phyloP scores from a whole-genome alignment of 2,113 vertebrate genomes.

The Synchiropus splendidus region DNA sequence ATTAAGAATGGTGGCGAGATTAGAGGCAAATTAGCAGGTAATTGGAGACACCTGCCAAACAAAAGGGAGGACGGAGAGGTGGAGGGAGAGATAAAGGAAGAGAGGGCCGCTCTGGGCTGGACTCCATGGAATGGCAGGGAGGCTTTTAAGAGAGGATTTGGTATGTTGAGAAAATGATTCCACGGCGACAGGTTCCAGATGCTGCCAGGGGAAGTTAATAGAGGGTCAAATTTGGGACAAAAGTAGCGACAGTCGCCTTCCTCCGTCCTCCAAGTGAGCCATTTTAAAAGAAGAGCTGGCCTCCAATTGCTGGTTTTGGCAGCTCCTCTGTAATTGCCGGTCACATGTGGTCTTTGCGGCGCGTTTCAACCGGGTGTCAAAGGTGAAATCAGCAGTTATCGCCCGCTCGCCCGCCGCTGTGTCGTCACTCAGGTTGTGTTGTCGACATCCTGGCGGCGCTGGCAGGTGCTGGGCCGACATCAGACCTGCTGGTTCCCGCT shows the following conservation, averaged over 20 bases:
- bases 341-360: too few relatives aligned
- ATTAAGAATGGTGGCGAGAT: constrained; percentile 69
- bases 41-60: constrained; percentile 80
- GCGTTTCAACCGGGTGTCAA: too few relatives aligned
- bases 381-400: too few relatives aligned
- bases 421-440: too few relatives aligned
- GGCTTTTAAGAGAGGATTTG: constrained; percentile 48
- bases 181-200: constrained; percentile 83
- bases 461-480: too few relatives aligned
- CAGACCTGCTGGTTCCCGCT: too few relatives aligned
- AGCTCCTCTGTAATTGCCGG: constrained; percentile 12
- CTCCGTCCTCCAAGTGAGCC: constrained; percentile 72
- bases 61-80: constrained; percentile 67
- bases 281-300: constrained; percentile 72
- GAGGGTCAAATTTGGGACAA: constrained; percentile 85
- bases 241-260: constrained; percentile 79
- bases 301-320: constrained; percentile 78
- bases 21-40: constrained; percentile 80
- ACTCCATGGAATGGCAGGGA: constrained; percentile 53
- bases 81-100: constrained; percentile 49
- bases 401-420: too few relatives aligned
- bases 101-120: constrained; percentile 28
- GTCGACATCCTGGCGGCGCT: too few relatives aligned
- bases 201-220: constrained; percentile 88
- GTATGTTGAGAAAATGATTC: constrained; percentile 73